Evolutionary conservation across 2,888 invertebrate species (phyloP), one percentile per base, ranked within the genome.

Genomic region (Azorinus chamasolen): DNA sequence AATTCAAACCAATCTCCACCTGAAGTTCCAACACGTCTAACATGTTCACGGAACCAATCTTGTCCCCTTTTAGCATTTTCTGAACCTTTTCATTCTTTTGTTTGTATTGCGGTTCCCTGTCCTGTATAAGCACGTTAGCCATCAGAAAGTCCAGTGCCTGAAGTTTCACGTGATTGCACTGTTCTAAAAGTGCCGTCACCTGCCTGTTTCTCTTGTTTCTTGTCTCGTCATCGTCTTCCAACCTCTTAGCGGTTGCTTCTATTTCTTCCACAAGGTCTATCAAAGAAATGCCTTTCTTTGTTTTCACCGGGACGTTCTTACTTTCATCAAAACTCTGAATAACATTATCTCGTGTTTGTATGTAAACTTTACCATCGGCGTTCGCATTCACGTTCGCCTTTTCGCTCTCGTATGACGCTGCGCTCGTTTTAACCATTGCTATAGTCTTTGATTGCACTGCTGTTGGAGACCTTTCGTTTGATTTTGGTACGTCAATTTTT

Each of bases 251-350:
- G 22, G 73, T 64, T 0, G 73, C 70, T 59, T 80, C 80, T 22
- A 80, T 80, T 54, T 80, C 80, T 64, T 80, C 73, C 18, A 80
- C 63, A 14, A 80, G 55, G 71, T 80, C 80, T 16, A 77, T 77
- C 10, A 80, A 55, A 22, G 73, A 77, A 27, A 80, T 43, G 6
- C 53, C 63, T 55, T 76, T 66, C 48, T 65, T 62, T 1, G 59
- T 61, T 46, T 64, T 53, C 12, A 54, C 37, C 45, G 62, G 55
- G 3, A 41, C 37, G 43, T 57, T 58, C 4, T 25, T 24, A 20
- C 66, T 48, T 61, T 77, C 80, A 50, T 80, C 72, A 25, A 22
- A 65, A 20, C 65, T 59, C 59, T 80, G 71, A n/a, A 80, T 51
- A 10, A 72, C 62, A 22, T 77, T 80, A 43, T 80, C 80, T 18